Evolutionary conservation across 2,888 invertebrate genomes (phyloP).

Genomic region (Trissolcus brochymenae): DNA sequence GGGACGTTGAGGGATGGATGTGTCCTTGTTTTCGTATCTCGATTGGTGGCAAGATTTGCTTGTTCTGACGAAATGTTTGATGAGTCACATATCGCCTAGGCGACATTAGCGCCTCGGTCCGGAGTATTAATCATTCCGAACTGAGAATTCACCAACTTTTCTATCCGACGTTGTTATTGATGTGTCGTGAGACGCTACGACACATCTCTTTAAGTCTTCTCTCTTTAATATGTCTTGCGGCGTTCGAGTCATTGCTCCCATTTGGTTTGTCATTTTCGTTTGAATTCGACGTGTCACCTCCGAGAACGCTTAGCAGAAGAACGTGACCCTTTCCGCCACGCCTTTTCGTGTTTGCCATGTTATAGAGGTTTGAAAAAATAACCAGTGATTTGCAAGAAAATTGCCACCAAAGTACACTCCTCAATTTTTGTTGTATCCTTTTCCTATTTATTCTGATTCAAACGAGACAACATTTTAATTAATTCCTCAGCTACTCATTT

Average conservation of each 20-base stretch:
- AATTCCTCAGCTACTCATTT: no score
- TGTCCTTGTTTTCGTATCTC: constrained; percentile 50
- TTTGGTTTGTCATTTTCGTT: constrained; percentile 22
- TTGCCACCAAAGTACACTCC: not conserved
- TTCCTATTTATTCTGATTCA: no score
- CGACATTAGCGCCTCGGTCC: constrained; percentile 19
- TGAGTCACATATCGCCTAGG: constrained; percentile 20
- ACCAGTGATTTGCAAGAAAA: constrained; percentile 1
- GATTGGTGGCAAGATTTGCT: constrained; percentile 13
- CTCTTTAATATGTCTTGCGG: constrained; percentile 23
- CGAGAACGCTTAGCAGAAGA: constrained; percentile 1
- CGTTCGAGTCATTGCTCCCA: not conserved
- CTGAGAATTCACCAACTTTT: constrained; percentile 7
- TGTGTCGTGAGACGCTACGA: constrained; percentile 4
- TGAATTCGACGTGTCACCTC: constrained; percentile 21
- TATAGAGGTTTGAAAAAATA: not conserved
- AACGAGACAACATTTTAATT: no score
- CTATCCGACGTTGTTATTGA: constrained; percentile 28
- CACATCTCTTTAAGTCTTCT: constrained; percentile 30
- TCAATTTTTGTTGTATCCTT: no score
- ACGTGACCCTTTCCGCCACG: not conserved
- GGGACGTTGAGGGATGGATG: constrained; percentile 61
- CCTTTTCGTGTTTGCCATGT: constrained; percentile 1
- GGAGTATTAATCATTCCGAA: constrained; percentile 25
- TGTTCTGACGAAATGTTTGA: constrained; percentile 39